phyloP scores from a whole-genome alignment of 2,888 invertebrate genomes.

The Leptogaster cylindrica region DNA sequence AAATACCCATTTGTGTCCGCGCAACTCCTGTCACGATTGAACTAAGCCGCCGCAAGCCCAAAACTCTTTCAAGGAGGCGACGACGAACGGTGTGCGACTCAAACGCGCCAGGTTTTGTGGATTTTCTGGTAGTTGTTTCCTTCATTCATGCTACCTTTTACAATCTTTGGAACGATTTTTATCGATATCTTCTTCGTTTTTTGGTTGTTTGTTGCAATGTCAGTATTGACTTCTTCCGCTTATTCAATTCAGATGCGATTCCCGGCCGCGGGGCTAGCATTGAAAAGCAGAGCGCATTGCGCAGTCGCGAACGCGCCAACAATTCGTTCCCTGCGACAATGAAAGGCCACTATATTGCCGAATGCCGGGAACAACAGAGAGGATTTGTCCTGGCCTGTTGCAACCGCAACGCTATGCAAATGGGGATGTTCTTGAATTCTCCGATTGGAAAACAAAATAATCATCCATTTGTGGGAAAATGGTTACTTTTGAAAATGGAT shows the following conservation, averaged over 20 bases:
- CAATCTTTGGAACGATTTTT: background rate
- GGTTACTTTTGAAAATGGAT: too few relatives aligned
- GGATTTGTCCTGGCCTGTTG: too few relatives aligned
- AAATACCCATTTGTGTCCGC: constrained; percentile 48
- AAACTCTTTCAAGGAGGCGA: constrained; percentile 23
- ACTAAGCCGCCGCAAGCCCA: constrained; percentile 39
- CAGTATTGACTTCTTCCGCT: constrained; percentile 22
- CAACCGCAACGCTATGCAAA: too few relatives aligned
- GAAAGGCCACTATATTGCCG: too few relatives aligned
- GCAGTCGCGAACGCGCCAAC: too few relatives aligned
- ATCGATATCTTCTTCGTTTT: constrained; percentile 5
- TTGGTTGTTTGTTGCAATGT: background rate
- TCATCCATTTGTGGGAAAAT: too few relatives aligned
- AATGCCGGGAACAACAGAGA: too few relatives aligned
- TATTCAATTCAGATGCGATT: constrained; percentile 20
- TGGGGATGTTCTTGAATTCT: too few relatives aligned
- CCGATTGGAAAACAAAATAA: too few relatives aligned
- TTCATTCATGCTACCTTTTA: constrained; percentile 22
- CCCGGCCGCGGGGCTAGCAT: background rate
- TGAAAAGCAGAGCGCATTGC: constrained; percentile 1
- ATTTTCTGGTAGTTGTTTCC: constrained; percentile 14
- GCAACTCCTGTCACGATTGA: constrained; percentile 36
- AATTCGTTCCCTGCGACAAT: too few relatives aligned
- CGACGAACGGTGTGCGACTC: background rate
- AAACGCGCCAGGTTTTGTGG: background rate